phyloP scores from a whole-genome alignment of 2,797 vertebrate species.

The Ceryle rudis region DNA sequence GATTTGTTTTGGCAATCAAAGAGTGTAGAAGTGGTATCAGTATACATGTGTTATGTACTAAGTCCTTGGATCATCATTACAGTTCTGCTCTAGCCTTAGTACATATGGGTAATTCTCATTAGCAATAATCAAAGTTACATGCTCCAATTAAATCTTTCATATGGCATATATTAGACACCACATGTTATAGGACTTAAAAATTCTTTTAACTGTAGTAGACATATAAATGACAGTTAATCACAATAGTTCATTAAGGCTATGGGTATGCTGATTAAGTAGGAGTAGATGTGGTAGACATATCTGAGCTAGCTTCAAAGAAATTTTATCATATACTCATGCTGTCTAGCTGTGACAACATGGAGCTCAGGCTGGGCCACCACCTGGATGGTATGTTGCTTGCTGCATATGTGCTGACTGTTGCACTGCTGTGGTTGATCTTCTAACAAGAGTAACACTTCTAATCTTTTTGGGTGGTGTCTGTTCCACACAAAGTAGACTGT shows the following conservation, averaged over 20 bases:
- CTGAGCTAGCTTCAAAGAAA: conserved; percentile 27
- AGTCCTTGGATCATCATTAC: conserved; percentile 39
- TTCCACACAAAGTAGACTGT: background rate
- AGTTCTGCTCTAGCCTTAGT: conserved; percentile 4
- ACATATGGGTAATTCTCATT: conserved; percentile 64
- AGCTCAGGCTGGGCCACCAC: conserved; percentile 17
- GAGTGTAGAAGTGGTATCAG: conserved; percentile 13
- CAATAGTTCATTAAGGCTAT: conserved; percentile 6
- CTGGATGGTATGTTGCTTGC: background rate
- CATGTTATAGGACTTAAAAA: conserved; percentile 54
- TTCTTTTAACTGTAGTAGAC: conserved; percentile 55
- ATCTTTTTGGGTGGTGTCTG: conserved; percentile 25
- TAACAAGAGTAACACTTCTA: background rate
- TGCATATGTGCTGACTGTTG: background rate
- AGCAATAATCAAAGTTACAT: conserved; percentile 65
- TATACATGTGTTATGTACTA: conserved; percentile 41
- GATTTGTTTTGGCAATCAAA: conserved; percentile 25
- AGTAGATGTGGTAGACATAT: conserved; percentile 22
- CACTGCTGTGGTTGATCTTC: background rate
- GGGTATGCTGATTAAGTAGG: background rate
- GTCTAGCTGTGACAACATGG: background rate
- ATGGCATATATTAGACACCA: conserved; percentile 66
- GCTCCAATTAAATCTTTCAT: conserved; percentile 60
- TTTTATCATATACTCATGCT: background rate
- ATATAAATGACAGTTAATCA: conserved; percentile 58